Evolutionary conservation across 2,797 vertebrate genomes (phyloP), one percentile per base, ranked within the genome.

Genomic region (Malurus splendens): DNA sequence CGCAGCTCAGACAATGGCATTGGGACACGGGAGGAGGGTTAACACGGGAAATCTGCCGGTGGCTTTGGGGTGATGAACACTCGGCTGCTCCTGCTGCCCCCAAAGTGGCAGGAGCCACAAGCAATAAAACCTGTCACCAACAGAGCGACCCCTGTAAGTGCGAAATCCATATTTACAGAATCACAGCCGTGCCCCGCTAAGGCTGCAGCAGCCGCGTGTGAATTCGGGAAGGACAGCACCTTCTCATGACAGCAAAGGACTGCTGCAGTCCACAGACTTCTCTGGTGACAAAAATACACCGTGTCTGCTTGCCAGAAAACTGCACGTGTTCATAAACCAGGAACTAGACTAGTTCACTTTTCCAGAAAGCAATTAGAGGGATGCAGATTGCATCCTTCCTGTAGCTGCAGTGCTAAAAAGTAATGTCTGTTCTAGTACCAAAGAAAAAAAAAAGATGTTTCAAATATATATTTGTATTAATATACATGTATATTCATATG

Each of bases 161-260:
- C 52, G 27, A 38, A 30, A 59, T 24, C 36, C 0, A 0, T 12
- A 44, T 30, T 66, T 32, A 45, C n/a, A 60, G 77, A 19, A 76
- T 52, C 84, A n/a, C 5, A 0, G 61, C 18, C 2, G 0, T 5
- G 25, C 52, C 64, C 33, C 0, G 0, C 24, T 38, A 57, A 33
- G 1, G 2, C 47, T 22, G 65, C 54, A 1, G 0, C 42, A 62
- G 57, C 28, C 55, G 22, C 2, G 2, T 5, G 48, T 41, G 44
- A 48, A 70, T n/a, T 64, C 0, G 1, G 30, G n/a, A 75, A 64
- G 52, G 39, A 64, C 20, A n/a, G 65, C 30, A 44, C 36, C 32
- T 77, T 44, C 54, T 78, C 57, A 51, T 1, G 3, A 72, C 7
- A 66, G 75, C 22, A 70, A 59, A 66, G 41, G 24, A 22, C 19